phyloP scores from a whole-genome alignment of 2,113 vertebrate genomes.

The Poeciliopsis retropinna region DNA sequence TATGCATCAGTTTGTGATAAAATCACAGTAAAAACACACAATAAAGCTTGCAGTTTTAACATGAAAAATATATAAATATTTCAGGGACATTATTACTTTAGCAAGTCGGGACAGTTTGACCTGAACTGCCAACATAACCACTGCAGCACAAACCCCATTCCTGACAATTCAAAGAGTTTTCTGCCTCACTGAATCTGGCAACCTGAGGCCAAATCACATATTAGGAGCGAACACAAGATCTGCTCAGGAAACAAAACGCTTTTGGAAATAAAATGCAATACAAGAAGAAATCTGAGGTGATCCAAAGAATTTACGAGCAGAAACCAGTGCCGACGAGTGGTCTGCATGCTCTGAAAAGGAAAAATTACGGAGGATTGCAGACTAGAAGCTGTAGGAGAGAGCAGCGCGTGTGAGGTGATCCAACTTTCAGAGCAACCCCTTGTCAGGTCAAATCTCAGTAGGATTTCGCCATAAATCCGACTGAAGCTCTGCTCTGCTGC shows the following conservation, averaged over 20 bases:
- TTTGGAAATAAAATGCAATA: conserved; percentile 30
- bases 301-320: no score
- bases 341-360: conserved; percentile 3
- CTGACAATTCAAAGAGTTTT: conserved; percentile 45
- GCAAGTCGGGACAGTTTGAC: conserved; percentile 31
- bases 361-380: conserved; percentile 7
- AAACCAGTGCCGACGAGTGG: conserved; percentile 9
- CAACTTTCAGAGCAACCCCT: conserved; percentile 44
- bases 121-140: conserved; percentile 52
- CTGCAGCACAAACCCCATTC: conserved; percentile 52
- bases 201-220: conserved; percentile 31
- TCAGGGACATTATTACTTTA: background rate
- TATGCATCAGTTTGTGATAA: no score
- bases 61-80: no score
- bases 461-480: conserved; percentile 51
- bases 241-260: conserved; percentile 7
- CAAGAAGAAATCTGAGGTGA: no score
- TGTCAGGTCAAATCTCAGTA: conserved; percentile 65
- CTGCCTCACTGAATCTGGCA: conserved; percentile 58
- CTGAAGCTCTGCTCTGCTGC: conserved; percentile 31
- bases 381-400: conserved; percentile 15
- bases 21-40: no score
- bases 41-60: no score
- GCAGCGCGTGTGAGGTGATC: conserved; percentile 41
- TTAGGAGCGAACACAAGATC: no score